Evolutionary conservation across 2,113 vertebrate species (phyloP).

Genomic region (Rhea pennata): DNA sequence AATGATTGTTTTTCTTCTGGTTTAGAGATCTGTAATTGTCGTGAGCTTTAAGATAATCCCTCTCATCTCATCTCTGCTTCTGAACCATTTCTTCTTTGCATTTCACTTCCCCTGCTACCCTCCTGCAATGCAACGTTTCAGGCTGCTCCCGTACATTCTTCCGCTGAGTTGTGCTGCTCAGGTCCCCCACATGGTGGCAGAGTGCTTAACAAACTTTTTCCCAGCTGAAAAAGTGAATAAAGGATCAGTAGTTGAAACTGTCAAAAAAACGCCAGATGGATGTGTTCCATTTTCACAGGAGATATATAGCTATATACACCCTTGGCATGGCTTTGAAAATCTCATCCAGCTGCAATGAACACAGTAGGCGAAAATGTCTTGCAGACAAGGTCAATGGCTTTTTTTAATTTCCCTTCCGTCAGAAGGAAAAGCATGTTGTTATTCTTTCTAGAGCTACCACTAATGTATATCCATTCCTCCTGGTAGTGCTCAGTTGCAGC

Average conservation of each 20-base stretch:
- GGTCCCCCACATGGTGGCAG: neutral
- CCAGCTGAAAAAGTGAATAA: fast-evolving
- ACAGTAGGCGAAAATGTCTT: neutral
- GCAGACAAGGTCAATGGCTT: neutral
- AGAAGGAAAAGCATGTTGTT: neutral
- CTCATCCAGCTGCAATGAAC: neutral
- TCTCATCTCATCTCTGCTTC: neutral
- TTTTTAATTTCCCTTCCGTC: neutral
- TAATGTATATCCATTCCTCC: neutral
- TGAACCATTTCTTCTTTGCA: neutral
- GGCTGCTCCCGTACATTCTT: neutral
- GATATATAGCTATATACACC: neutral
- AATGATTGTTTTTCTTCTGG: neutral
- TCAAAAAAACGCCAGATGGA: neutral
- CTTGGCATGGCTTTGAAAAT: neutral
- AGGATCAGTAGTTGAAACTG: neutral
- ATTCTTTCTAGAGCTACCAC: neutral
- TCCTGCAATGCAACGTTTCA: fast-evolving
- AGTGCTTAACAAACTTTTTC: neutral
- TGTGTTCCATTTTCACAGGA: neutral
- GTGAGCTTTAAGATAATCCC: neutral
- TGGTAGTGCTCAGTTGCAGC: neutral
- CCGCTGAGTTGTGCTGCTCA: neutral
- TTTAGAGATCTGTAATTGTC: neutral
- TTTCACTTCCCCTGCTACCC: neutral